Conservation (phyloP, 2,113 vertebrate genomes). For the Apodemus sylvaticus region DNA sequence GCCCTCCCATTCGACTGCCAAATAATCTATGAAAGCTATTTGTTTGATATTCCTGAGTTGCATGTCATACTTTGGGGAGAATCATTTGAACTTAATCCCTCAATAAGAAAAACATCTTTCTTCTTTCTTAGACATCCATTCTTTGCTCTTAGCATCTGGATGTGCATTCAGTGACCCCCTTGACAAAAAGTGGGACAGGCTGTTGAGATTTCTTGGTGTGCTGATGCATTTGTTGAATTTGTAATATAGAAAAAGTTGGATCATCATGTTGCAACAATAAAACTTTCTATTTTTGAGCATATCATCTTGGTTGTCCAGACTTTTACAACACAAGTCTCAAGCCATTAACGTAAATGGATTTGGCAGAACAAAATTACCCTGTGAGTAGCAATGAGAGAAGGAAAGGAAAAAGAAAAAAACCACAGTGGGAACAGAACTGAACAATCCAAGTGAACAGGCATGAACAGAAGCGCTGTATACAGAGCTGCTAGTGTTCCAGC, state of each 20-base stretch:
- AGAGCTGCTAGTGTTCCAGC: background rate
- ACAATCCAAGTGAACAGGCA: background rate
- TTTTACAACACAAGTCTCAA: conserved; percentile 57
- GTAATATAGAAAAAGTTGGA: conserved; percentile 9
- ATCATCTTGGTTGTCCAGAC: background rate
- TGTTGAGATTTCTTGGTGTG: conserved; percentile 41
- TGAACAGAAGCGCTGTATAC: conserved; percentile 44
- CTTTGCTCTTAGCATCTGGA: conserved; percentile 4
- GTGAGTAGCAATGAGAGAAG: background rate
- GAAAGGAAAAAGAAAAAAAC: background rate
- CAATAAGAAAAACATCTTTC: conserved; percentile 9
- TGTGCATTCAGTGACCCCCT: conserved; percentile 15
- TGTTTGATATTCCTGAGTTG: background rate
- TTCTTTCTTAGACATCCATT: background rate
- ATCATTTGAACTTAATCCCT: background rate
- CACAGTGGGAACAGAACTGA: conserved; percentile 48
- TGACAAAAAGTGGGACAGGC: background rate
- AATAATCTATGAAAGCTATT: background rate
- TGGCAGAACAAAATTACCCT: conserved; percentile 44
- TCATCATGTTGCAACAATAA: conserved; percentile 30
- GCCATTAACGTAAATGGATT: conserved; percentile 59
- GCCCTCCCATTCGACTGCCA: background rate
- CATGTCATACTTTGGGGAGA: background rate
- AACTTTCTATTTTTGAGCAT: conserved; percentile 46
- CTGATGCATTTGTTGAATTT: conserved; percentile 50